Conservation (phyloP, 2,888 invertebrate genomes). For the Lathronympha strigana region DNA sequence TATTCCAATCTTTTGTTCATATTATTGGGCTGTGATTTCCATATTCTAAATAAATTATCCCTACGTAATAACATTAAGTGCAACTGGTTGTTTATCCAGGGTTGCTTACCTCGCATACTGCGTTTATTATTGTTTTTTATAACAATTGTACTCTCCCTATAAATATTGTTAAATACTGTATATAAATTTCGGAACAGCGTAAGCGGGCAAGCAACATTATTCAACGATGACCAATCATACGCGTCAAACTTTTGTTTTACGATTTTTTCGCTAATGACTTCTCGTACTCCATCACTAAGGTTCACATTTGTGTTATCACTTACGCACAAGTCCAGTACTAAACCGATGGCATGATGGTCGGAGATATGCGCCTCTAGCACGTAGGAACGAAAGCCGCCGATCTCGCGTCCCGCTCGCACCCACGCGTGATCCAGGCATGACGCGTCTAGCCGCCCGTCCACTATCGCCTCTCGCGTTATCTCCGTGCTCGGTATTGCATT, state of each 20-base stretch:
- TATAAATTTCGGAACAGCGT: no score
- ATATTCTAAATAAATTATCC: no score
- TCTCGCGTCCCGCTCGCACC: constrained; percentile 28
- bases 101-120: background rate
- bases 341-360: constrained; percentile 29
- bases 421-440: constrained; percentile 22
- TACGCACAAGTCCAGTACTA: background rate
- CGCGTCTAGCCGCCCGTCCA: constrained; percentile 24
- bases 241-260: constrained; percentile 33
- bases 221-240: no score
- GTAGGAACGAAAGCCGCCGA: background rate
- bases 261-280: constrained; percentile 25
- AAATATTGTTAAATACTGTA: no score
- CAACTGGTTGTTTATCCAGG: background rate
- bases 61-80: background rate
- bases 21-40: no score
- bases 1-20: no score
- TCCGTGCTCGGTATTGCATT: no score
- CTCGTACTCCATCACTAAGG: constrained; percentile 16
- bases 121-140: background rate
- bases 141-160: constrained; percentile 16
- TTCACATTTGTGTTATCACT: constrained; percentile 7
- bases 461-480: constrained; percentile 29
- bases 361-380: no score
- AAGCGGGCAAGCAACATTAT: no score